Evolutionary conservation across 2,888 invertebrate species (phyloP).

Genomic region (Ophion ventricosus): DNA sequence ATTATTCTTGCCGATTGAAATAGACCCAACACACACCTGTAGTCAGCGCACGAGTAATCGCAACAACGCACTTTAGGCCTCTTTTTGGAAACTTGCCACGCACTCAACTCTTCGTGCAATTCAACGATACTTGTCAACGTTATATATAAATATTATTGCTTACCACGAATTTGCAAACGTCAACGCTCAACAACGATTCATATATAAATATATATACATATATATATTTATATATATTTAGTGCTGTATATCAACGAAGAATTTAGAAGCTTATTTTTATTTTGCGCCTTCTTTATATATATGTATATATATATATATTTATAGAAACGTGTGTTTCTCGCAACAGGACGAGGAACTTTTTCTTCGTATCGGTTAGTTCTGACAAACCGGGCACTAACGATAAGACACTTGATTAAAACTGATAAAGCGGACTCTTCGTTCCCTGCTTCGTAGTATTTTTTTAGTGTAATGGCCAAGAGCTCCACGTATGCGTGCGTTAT

Average conservation of each 20-base stretch:
- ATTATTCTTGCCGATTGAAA: background rate
- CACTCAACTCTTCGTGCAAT: slow-evolving; percentile 25
- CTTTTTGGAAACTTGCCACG: slow-evolving; percentile 65
- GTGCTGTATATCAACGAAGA: slow-evolving; percentile 58
- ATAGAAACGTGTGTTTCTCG: slow-evolving; percentile 48
- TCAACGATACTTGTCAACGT: slow-evolving; percentile 35
- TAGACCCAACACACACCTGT: slow-evolving; percentile 19
- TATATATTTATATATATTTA: slow-evolving; percentile 27
- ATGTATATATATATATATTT: slow-evolving; percentile 37
- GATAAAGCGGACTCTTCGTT: slow-evolving; percentile 38
- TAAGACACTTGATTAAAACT: slow-evolving; percentile 65
- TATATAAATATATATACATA: slow-evolving; percentile 11
- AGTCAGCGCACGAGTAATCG: slow-evolving; percentile 35
- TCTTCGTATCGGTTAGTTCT: slow-evolving; percentile 52
- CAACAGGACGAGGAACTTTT: slow-evolving; percentile 49
- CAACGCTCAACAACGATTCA: slow-evolving; percentile 62
- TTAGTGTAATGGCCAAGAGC: background rate
- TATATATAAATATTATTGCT: slow-evolving; percentile 34
- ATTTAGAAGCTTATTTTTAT: slow-evolving; percentile 49
- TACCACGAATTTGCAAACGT: slow-evolving; percentile 53
- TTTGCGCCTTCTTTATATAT: slow-evolving; percentile 8
- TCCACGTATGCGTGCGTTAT: background rate
- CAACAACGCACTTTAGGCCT: slow-evolving; percentile 63
- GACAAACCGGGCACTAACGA: slow-evolving; percentile 64
- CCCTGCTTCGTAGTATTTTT: background rate